These are phyloP conservation scores for Carposina sasakii DNA, from an alignment of 1,140 invertebrate species.

Conservation along the genomic window DNA sequence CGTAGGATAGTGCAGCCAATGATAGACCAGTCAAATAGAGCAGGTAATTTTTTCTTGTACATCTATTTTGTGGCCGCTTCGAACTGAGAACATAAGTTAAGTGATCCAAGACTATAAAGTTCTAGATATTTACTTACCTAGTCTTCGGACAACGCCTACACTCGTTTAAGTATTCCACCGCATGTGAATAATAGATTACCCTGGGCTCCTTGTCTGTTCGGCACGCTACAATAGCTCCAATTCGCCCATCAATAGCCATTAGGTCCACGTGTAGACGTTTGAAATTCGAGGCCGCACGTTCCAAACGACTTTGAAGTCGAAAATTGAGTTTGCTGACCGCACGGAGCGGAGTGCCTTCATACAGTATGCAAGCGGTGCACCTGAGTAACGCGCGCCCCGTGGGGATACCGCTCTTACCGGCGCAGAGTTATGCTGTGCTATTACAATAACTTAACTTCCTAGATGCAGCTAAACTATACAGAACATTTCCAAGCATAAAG, in stretches of 20 bases:
- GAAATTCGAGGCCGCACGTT: slow-evolving; percentile 27
- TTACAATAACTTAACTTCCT: too few relatives aligned
- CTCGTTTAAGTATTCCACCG: too few relatives aligned
- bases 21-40: slow-evolving; percentile 98
- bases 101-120: too few relatives aligned
- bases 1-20: slow-evolving; percentile 97
- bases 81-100: too few relatives aligned
- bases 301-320: slow-evolving; percentile 54
- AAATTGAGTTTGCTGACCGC: slow-evolving; percentile 63
- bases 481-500: too few relatives aligned
- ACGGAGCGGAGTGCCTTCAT: slow-evolving; percentile 36
- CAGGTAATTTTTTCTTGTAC: slow-evolving; percentile 84
- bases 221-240: slow-evolving; percentile 16
- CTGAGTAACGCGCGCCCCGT: slow-evolving; percentile 27
- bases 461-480: too few relatives aligned
- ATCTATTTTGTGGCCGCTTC: slow-evolving; percentile 18
- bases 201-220: slow-evolving; percentile 5
- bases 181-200: too few relatives aligned
- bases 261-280: slow-evolving; percentile 8
- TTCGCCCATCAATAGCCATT: slow-evolving; percentile 22
- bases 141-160: too few relatives aligned
- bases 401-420: too few relatives aligned
- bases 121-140: too few relatives aligned
- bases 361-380: slow-evolving; percentile 50
- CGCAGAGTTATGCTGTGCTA: slow-evolving; percentile 30